Evolutionary conservation across 2,888 invertebrate species (phyloP).

Genomic region (Chaitophorus viminalis): DNA sequence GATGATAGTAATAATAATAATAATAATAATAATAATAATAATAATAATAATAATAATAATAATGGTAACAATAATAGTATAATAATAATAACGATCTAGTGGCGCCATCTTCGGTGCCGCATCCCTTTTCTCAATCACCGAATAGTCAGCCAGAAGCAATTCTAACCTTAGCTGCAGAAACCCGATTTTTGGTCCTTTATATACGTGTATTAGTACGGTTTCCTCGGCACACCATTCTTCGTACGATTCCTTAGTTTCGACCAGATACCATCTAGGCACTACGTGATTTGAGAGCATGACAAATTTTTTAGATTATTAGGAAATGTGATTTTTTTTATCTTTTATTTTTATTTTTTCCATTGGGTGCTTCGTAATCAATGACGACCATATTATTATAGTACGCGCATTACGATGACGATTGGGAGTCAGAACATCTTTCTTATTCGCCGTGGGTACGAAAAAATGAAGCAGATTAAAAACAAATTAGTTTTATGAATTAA

Average conservation of each 20-base stretch:
- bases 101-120: slow-evolving; percentile 1
- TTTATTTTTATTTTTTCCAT: too few relatives aligned
- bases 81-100: neutral
- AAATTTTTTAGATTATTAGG: neutral
- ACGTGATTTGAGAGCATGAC: neutral
- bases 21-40: neutral
- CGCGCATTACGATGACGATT: too few relatives aligned
- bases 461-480: too few relatives aligned
- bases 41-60: neutral
- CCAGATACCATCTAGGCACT: neutral
- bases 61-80: slow-evolving; percentile 4
- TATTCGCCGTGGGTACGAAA: too few relatives aligned
- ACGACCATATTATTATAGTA: too few relatives aligned
- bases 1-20: too few relatives aligned
- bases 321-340: neutral
- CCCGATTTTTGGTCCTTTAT: neutral
- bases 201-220: neutral
- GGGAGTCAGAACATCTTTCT: too few relatives aligned
- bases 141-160: slow-evolving; percentile 24
- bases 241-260: neutral
- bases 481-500: too few relatives aligned
- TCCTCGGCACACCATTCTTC: neutral
- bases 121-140: neutral
- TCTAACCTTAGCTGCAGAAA: neutral
- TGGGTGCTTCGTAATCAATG: too few relatives aligned